A percentile compares a stretch with the other conserved stretches of the same genome.
phyloP scores from a whole-genome alignment of 2,888 invertebrate genomes.

The Proisotoma minuta region DNA sequence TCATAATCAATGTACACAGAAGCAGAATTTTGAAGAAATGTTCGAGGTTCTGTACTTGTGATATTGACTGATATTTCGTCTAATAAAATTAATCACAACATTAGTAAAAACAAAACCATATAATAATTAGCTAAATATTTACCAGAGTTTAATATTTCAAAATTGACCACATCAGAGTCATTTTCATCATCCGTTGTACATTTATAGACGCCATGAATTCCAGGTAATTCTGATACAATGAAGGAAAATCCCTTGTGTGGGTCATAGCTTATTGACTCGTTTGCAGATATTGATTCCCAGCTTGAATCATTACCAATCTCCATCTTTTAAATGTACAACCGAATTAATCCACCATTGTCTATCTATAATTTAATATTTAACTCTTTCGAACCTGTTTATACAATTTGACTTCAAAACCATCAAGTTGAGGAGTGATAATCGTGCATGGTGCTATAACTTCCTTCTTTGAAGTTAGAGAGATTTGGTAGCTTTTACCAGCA shows the following conservation, averaged over 20 bases:
- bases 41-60: no score
- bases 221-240: background rate
- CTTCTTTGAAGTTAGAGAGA: background rate
- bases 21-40: background rate
- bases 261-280: background rate
- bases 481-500: background rate
- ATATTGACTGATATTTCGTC: no score
- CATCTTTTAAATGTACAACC: no score
- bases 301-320: no score
- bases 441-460: background rate
- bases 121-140: no score
- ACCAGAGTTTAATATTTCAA: background rate
- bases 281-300: background rate
- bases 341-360: no score
- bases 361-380: no score
- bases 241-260: background rate
- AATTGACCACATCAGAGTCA: background rate
- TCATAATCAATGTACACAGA: background rate
- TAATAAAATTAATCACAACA: no score
- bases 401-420: background rate
- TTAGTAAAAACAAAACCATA: no score
- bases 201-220: background rate
- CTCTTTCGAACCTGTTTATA: no score
- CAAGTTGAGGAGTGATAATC: background rate
- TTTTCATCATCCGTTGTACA: background rate